Evolutionary conservation across 2,888 invertebrate genomes (phyloP).

Genomic region (Carpatolechia fugitivella): DNA sequence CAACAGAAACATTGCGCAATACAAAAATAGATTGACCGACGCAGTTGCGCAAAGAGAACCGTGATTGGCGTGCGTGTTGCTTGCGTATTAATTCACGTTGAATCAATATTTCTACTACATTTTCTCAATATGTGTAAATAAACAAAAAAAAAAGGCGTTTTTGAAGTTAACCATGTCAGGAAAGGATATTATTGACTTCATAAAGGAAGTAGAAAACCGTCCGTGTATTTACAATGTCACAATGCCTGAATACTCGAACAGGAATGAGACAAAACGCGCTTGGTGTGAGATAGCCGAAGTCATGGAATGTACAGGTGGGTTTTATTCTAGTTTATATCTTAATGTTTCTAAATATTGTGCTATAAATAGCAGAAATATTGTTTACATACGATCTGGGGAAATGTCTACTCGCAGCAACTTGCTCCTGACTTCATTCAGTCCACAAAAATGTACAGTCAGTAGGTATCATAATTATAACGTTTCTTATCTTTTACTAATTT

Average conservation of each 20-base stretch:
- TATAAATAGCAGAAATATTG: no score
- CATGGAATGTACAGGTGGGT: not conserved
- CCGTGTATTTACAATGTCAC: slow-evolving; percentile 35
- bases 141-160: not conserved
- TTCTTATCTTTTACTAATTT: no score
- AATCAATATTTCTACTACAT: not conserved
- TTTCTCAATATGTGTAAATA: not conserved
- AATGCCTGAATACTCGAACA: slow-evolving; percentile 32
- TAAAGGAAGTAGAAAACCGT: slow-evolving; percentile 35
- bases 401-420: no score
- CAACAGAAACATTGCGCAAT: slow-evolving; percentile 12
- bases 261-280: slow-evolving; percentile 27
- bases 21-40: slow-evolving; percentile 3
- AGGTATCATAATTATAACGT: no score
- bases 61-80: slow-evolving; percentile 23
- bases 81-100: not conserved
- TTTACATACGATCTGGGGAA: no score
- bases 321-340: not conserved
- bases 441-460: no score
- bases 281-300: slow-evolving; percentile 1
- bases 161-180: not conserved
- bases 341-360: no score
- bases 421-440: no score
- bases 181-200: slow-evolving; percentile 34
- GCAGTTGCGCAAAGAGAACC: slow-evolving; percentile 25